A percentile compares a stretch with the other conserved stretches of the same genome.
Evolutionary conservation across 1,140 invertebrate species (phyloP).

Genomic region (Trichomalopsis sarcophagae): DNA sequence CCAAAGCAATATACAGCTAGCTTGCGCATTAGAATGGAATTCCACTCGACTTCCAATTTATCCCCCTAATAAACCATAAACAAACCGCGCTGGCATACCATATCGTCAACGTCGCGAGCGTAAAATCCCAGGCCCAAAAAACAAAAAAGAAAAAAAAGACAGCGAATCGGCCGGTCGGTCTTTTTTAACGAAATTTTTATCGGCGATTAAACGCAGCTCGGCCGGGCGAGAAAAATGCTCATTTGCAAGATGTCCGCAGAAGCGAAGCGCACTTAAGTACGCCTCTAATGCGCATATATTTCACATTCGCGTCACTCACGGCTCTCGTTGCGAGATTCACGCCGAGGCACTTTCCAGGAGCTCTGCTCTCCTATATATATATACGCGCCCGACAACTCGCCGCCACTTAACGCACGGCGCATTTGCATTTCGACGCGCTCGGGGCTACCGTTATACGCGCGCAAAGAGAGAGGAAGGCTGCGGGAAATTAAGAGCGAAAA

Average conservation of each 20-base stretch:
- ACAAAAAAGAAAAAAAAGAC: background rate
- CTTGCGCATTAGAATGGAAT: background rate
- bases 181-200: constrained; percentile 16
- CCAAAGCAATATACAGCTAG: background rate
- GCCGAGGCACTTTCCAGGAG: background rate
- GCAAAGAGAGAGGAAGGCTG: background rate
- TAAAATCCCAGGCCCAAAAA: background rate
- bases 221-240: constrained; percentile 8
- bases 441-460: constrained; percentile 62
- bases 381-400: constrained; percentile 27
- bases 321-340: background rate
- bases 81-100: background rate
- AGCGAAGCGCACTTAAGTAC: constrained; percentile 25
- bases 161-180: background rate
- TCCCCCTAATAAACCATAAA: background rate
- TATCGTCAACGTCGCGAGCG: no score
- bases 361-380: background rate
- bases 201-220: constrained; percentile 17
- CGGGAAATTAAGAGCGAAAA: constrained; percentile 2
- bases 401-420: constrained; percentile 21
- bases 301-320: constrained; percentile 40
- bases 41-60: background rate
- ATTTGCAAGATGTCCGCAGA: constrained; percentile 19
- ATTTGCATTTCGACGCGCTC: constrained; percentile 32
- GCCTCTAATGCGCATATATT: constrained; percentile 45